Conservation (phyloP, 2,888 invertebrate genomes). For the Drosophila paramelanica region DNA sequence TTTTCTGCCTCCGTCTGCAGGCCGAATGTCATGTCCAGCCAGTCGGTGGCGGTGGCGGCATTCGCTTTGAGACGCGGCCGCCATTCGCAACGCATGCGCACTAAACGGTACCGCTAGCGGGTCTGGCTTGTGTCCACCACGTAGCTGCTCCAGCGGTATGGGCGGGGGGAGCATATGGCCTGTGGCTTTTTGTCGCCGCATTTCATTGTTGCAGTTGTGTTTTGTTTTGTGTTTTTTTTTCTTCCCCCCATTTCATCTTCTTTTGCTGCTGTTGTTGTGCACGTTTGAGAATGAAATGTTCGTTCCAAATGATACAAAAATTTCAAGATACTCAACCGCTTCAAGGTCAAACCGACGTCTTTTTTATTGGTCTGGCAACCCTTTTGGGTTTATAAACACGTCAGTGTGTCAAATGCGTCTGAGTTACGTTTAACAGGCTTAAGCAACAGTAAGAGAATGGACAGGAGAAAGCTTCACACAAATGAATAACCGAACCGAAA, state of each 20-base stretch:
- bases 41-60: constrained; percentile 73
- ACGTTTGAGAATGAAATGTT: constrained; percentile 75
- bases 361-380: constrained; percentile 27
- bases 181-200: constrained; percentile 70
- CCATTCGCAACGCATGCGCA: constrained; percentile 84
- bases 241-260: not conserved
- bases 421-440: constrained; percentile 61
- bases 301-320: constrained; percentile 69
- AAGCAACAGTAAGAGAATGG: not conserved
- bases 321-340: constrained; percentile 55
- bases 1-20: constrained; percentile 70
- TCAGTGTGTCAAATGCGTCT: constrained; percentile 76
- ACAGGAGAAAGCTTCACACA: not conserved
- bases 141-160: not conserved
- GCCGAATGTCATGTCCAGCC: constrained; percentile 23
- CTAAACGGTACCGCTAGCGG: constrained; percentile 84
- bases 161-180: constrained; percentile 2
- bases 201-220: constrained; percentile 67
- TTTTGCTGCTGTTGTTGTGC: constrained; percentile 36
- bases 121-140: constrained; percentile 37
- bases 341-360: constrained; percentile 65
- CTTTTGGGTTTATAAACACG: constrained; percentile 63
- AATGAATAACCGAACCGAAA: not conserved
- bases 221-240: not conserved
- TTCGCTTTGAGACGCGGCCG: constrained; percentile 80